Base-by-base conservation (phyloP, 2,888 invertebrate genomes). In the Neelides folsomi region DNA sequence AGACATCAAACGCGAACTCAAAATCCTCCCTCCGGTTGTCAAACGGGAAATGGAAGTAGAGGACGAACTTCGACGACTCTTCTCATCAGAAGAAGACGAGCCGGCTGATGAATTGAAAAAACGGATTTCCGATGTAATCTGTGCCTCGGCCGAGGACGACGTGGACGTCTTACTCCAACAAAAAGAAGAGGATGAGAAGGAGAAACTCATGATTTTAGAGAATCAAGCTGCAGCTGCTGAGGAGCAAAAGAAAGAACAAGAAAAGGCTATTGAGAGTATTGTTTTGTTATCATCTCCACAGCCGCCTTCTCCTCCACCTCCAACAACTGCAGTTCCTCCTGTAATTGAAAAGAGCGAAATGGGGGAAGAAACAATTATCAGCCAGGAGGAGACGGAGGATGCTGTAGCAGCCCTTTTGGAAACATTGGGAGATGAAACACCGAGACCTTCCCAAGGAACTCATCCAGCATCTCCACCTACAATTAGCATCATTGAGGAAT, bases 371-470 rank as follows among this genome's bases (percentile, higher is more conserved):
- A 76, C 86, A 45, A 84, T 83, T 9, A 89, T 89, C 66, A 89
- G 88, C 0, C 89, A 89, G 71, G 89, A 89, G 72, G 89, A 90
- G 72, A 90, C 89, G 0, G 89, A 86, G 70, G 88, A 88, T 69
- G 90, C 90, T 0, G 89, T 90, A 0, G 88, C 88, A 8, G 88
- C 89, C 1, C 72, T 90, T 27, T 71, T 90, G 50, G 88, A 88
- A 70, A 86, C 87, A 62, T 87, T 89, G 67, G 65, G 55, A 18
- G 60, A 59, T 15, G 54, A 54, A 12, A 36, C 47, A 9, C 15
- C 27, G 39, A 48, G 45, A 2, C 50, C 50, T 44, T 39, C 54
- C 2, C 44, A 37, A 4, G 46, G 18, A 1, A 36, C 46, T 27
- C 19, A 46, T 20, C 27, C 53, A 1, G 42, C 49, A 15, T 62